Evolutionary conservation across 1,140 invertebrate genomes (phyloP), one percentile per base, ranked within the genome.

Genomic region (Littorina saxatilis): DNA sequence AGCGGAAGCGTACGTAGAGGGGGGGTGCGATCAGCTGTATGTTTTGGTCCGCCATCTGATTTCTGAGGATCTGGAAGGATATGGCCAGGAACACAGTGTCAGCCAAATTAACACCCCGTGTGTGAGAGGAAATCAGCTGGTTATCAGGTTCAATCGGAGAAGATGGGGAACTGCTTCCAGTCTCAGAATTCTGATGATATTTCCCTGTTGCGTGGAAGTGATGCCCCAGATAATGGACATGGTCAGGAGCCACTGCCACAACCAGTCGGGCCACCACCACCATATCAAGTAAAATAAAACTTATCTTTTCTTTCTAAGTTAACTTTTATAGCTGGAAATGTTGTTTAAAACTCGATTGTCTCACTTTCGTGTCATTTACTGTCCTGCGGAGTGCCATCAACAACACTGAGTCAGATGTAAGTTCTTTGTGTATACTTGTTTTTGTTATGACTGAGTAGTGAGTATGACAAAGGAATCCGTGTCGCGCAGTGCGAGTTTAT

Each of bases 131-230:
- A 68, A 68, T 2, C 4, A 27, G 61, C 23, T 40, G n/a, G 72
- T 50, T 29, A 43, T 47, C 29, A 75, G 50, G 27, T 68, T 32
- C 7, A 80, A 61, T 29, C 52, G 63, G 50, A 15, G 29, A 87
- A 83, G 35, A 93, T 93, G 92, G 92, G 92, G 15, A 93, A 93
- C 82, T 93, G 92, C 87, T 88, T 93, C 15, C 92, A 93, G 83
- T 88, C 89, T 23, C 89, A 89, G n/a, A 91, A 84, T 79, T 87
- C 88, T 7, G 92, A 93, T 82, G 92, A 92, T 83, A 92, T 93
- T 83, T 92, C 91, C 50, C 82, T 93, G 32, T 81, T 93, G 55
- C 86, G 90, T 75, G 91, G 90, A 37, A 89, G 80, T 82, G 91
- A 68, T 68, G 66, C 35, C 7, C 32, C 66, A 68, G 66, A 68